Percentiles rank a stretch among this genome's conserved stretches.
Evolutionary conservation across 2,797 vertebrate genomes (phyloP).

Genomic region (Gephyroberyx darwinii): DNA sequence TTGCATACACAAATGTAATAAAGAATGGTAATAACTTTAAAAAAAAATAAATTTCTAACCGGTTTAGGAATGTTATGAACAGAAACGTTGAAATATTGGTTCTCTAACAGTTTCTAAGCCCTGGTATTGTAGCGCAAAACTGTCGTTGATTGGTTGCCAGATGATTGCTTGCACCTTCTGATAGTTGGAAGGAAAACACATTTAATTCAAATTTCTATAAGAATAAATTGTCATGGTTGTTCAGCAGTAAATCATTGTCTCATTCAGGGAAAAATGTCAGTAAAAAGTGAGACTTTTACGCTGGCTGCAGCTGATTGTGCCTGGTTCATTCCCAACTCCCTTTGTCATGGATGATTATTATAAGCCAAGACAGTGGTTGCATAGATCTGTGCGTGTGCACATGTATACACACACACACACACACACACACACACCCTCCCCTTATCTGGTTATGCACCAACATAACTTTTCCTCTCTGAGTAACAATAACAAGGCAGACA

Average conservation of each 20-base stretch:
- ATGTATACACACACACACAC: constrained; percentile 3
- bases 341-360: not conserved
- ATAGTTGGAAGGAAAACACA: too few species aligned
- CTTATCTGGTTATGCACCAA: not conserved
- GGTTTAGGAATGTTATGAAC: too few species aligned
- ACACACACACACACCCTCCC: constrained; percentile 4
- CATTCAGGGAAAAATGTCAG: too few species aligned
- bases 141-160: not conserved
- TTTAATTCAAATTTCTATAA: too few species aligned
- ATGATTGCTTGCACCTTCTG: not conserved
- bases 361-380: constrained; percentile 10
- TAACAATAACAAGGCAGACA: constrained; percentile 65
- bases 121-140: not conserved
- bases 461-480: not conserved
- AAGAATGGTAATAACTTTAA: too few species aligned
- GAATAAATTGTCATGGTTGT: too few species aligned
- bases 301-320: not conserved
- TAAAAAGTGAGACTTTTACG: not conserved
- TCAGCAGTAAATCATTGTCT: too few species aligned
- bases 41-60: too few species aligned
- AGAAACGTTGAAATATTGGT: too few species aligned
- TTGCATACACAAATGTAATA: too few species aligned
- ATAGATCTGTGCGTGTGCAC: not conserved
- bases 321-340: not conserved
- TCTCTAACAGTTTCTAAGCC: too few species aligned